Base-by-base conservation (phyloP, 2,113 vertebrate species). In the Myotis lucifugus region DNA sequence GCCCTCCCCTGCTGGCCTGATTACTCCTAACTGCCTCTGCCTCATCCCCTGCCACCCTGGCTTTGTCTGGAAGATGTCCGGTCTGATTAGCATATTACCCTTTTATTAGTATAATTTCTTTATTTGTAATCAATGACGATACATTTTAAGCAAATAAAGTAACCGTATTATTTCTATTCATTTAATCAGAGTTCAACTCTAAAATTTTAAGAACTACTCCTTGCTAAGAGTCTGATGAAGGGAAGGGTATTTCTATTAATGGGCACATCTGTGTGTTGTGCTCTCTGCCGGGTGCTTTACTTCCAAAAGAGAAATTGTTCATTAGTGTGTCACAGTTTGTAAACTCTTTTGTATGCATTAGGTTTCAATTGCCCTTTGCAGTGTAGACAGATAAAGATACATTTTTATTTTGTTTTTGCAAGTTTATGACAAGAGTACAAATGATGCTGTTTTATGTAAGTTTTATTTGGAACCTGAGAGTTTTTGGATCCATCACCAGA, bases 241-340 rank as follows among this genome's bases (percentile, higher is more conserved):
- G 23, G 4, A n/a, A 21, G 32, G 14, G 2, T 19, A 2, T 18
- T 21, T 34, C 29, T 12, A 2, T 0, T 19, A 25, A 19, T 15
- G 32, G 11, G 23, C 27, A 8, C 21, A 2, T 37, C 37, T 37
- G 37, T 37, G 37, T 37, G 37, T 37, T 37, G 37, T 37, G 37
- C 37, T 37, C 37, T 37, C 37, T 37, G 37, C 37, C 3, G 37
- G 37, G 18, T 25, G 19, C 34, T 46, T 86, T 37, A 8, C 5
- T 37, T 56, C 32, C 34, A n/a, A 21, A 2, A 9, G 54, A 52
- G 34, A 42, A 67, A 42, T 64, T 66, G 17, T 6, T 77, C 59
- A 52, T 21, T 5, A 25, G 32, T 15, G 61, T 64, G 19, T 4
- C 18, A n/a, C 23, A 23, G 34, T 40, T 56, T 72, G 14, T 40